A percentile compares a stretch with the other conserved stretches of the same genome.
phyloP scores from a whole-genome alignment of 92 coral and sea anemone genomes.

The Heteractis magnifica region DNA sequence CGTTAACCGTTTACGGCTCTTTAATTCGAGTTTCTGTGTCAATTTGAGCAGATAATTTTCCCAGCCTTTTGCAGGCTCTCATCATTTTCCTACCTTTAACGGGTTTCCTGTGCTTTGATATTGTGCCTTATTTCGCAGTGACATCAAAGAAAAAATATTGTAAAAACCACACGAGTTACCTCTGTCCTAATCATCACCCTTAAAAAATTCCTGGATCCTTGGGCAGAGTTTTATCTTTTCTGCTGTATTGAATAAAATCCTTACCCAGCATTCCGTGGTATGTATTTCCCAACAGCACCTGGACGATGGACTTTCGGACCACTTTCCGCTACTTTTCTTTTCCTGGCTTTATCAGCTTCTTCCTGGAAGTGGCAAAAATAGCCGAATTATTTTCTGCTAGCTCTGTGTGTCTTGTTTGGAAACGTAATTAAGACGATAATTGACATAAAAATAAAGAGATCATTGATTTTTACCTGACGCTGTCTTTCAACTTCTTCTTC shows the following conservation, averaged over 20 bases:
- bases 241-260: neutral
- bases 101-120: no score
- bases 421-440: neutral
- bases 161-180: no score
- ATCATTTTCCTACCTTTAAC: no score
- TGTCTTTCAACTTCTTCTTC: constrained; percentile 71
- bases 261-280: constrained; percentile 64
- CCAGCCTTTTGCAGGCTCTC: no score
- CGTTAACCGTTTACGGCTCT: no score
- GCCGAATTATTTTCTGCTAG: neutral
- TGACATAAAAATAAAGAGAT: neutral
- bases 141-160: no score
- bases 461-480: constrained; percentile 18
- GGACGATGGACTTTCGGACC: constrained; percentile 86
- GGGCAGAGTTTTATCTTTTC: neutral
- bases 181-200: no score
- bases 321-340: constrained; percentile 66
- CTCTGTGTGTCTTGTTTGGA: neutral
- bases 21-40: no score
- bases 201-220: no score
- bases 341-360: constrained; percentile 69
- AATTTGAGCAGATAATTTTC: no score
- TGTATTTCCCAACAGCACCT: constrained; percentile 94
- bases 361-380: constrained; percentile 43
- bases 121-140: no score